A percentile compares a stretch with the other conserved stretches of the same genome.
These are phyloP conservation scores for Micrastur ruficollis DNA, from an alignment of 2,797 vertebrate genomes.

Conservation along the genomic window DNA sequence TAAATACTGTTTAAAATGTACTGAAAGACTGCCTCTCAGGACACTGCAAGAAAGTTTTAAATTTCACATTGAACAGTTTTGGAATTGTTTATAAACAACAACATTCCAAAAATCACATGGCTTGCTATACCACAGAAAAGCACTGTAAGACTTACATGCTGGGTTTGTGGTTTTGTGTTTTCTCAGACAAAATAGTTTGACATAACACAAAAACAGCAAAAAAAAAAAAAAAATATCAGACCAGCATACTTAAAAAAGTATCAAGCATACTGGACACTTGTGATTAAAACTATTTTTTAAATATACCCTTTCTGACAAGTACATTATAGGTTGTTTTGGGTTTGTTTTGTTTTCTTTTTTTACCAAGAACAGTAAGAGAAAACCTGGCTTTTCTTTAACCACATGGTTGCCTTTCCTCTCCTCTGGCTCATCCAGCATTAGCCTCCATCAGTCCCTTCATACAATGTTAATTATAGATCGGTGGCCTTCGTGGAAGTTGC, in stretches of 20 bases:
- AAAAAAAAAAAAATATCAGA: neutral
- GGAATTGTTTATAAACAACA: neutral
- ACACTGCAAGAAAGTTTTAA: neutral
- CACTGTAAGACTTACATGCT: neutral
- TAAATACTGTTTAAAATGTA: neutral
- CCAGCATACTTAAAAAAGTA: neutral
- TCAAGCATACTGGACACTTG: neutral
- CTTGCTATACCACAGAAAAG: neutral
- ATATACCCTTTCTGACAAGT: neutral
- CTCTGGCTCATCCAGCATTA: neutral
- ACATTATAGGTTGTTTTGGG: neutral
- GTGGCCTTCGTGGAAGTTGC: neutral
- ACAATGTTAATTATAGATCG: neutral
- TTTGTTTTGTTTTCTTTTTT: neutral
- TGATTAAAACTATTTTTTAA: neutral
- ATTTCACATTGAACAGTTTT: neutral
- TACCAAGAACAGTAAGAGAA: neutral
- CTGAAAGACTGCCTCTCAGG: neutral
- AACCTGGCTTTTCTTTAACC: neutral
- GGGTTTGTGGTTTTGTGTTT: neutral
- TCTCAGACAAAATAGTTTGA: neutral
- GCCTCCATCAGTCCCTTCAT: neutral
- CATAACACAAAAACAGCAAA: neutral
- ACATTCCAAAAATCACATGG: neutral
- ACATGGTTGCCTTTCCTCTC: neutral